phyloP scores from a whole-genome alignment of 2,113 vertebrate species.

The Lynx canadensis region DNA sequence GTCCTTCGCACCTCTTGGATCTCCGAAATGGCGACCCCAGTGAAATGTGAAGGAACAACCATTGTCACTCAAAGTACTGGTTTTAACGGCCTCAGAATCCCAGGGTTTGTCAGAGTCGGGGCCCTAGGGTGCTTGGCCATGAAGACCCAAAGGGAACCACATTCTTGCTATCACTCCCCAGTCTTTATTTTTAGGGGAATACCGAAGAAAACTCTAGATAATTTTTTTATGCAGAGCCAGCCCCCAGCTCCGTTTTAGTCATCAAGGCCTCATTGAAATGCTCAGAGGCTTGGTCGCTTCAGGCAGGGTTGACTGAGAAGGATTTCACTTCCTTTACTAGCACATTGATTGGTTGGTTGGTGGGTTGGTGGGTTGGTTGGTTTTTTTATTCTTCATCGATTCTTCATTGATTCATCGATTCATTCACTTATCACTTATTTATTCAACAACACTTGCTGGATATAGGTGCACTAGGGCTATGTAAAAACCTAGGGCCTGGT shows the following conservation, averaged over 20 bases:
- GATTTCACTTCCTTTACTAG: neutral
- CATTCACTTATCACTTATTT: no score
- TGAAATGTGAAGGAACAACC: neutral
- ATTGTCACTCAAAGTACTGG: accelerated
- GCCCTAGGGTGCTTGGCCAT: neutral
- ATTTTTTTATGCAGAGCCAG: neutral
- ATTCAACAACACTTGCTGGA: neutral
- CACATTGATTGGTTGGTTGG: neutral
- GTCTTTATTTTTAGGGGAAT: neutral
- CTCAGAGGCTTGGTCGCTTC: neutral
- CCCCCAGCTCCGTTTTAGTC: neutral
- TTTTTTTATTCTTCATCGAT: no score
- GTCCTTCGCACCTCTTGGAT: neutral
- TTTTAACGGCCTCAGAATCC: neutral
- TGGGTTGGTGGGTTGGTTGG: neutral
- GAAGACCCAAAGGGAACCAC: neutral
- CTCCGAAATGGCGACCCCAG: neutral
- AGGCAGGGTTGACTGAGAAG: neutral
- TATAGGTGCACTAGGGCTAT: neutral
- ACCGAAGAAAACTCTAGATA: neutral
- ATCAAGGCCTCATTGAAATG: neutral
- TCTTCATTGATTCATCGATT: neutral
- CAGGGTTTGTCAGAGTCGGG: neutral
- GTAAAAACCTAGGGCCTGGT: neutral
- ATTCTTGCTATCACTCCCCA: neutral